Evolutionary conservation across 2,113 vertebrate species (phyloP).

Genomic region (Gymnobelideus leadbeateri): DNA sequence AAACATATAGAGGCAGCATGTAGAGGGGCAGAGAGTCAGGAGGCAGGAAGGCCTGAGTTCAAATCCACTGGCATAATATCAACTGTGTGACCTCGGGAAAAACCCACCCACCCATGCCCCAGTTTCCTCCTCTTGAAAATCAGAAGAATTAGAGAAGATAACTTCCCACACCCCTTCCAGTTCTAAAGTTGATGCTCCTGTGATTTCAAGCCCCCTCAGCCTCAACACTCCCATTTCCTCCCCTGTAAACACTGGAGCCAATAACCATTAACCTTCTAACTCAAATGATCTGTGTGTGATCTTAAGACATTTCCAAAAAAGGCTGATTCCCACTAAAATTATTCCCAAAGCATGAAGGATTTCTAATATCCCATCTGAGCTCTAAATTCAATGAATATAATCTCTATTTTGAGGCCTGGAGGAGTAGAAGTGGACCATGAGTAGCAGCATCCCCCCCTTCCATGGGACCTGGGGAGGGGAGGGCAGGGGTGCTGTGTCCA

Average conservation of each 20-base stretch:
- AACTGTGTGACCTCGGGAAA: constrained; percentile 5
- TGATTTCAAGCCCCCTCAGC: neutral
- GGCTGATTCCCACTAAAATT: neutral
- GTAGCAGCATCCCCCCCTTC: neutral
- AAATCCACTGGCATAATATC: neutral
- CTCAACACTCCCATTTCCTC: neutral
- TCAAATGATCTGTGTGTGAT: neutral
- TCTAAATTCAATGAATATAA: neutral
- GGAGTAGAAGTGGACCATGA: constrained; percentile 49
- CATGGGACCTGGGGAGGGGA: constrained; percentile 36
- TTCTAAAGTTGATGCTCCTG: neutral
- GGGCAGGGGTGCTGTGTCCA: constrained; percentile 24
- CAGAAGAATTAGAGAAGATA: neutral
- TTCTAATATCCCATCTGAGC: neutral
- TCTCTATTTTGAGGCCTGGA: neutral
- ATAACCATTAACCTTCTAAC: neutral
- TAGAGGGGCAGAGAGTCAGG: neutral
- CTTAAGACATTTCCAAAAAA: neutral
- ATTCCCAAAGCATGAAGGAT: neutral
- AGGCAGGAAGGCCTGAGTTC: neutral
- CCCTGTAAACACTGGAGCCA: neutral
- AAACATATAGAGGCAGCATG: too few relatives aligned
- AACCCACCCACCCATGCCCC: constrained; percentile 3
- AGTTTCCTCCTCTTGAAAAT: neutral
- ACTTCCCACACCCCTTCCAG: neutral